These are phyloP conservation scores for Lipophrys pholis DNA, from an alignment of 2,113 vertebrate genomes.

Conservation along the genomic window DNA sequence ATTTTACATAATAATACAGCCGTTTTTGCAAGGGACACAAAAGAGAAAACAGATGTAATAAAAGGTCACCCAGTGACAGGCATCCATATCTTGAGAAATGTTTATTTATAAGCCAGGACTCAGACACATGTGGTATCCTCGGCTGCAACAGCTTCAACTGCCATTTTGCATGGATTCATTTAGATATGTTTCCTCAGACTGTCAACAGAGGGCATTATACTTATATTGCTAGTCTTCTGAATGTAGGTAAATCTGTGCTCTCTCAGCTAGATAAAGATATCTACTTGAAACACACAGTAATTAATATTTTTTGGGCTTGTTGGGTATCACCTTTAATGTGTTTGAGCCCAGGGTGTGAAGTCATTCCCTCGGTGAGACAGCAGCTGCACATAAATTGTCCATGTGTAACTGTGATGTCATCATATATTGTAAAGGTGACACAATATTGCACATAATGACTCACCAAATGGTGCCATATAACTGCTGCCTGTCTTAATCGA, in stretches of 20 bases:
- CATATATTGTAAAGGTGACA: slow-evolving; percentile 26
- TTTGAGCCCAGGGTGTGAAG: not conserved
- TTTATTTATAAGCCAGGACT: slow-evolving; percentile 83
- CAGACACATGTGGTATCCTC: slow-evolving; percentile 80
- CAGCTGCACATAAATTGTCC: slow-evolving; percentile 39
- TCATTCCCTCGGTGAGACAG: slow-evolving; percentile 20
- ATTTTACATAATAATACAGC: slow-evolving; percentile 87
- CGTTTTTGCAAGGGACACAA: slow-evolving; percentile 63
- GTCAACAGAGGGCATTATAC: slow-evolving; percentile 79
- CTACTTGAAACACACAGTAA: slow-evolving; percentile 1
- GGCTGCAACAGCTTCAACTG: slow-evolving; percentile 50
- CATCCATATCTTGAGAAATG: slow-evolving; percentile 81
- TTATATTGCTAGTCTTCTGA: slow-evolving; percentile 39
- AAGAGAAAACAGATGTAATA: slow-evolving; percentile 87
- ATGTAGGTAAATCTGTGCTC: slow-evolving; percentile 35
- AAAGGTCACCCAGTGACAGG: slow-evolving; percentile 83
- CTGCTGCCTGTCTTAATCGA: slow-evolving; percentile 3
- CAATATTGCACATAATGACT: slow-evolving; percentile 50
- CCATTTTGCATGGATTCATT: slow-evolving; percentile 69
- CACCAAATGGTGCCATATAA: slow-evolving; percentile 40
- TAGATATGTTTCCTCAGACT: slow-evolving; percentile 65
- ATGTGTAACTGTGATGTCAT: slow-evolving; percentile 40
- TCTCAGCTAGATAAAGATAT: slow-evolving; percentile 8
- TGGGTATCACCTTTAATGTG: slow-evolving; percentile 18
- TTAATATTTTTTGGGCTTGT: slow-evolving; percentile 18